Evolutionary conservation across 2,113 vertebrate species (phyloP), one percentile per base, ranked within the genome.

Genomic region (Psittacara wagleri): DNA sequence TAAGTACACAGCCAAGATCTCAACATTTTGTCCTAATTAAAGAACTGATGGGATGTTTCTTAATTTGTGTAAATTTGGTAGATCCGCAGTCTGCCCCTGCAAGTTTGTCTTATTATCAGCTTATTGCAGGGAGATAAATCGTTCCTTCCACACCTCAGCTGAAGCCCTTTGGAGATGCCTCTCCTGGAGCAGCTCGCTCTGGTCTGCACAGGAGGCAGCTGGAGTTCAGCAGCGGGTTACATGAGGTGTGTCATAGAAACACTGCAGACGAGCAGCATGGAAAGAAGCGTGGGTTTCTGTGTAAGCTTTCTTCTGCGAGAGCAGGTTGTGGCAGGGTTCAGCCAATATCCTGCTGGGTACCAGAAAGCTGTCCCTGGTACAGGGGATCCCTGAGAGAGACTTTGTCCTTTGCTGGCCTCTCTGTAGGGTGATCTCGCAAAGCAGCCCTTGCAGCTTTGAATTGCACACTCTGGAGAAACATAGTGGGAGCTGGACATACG

Each of bases 1-100:
- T 66, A 92, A 86, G 23, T 17, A 82, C 69, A 79, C n/a, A 84
- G 69, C 55, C 92, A 90, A 81, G 80, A 81, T 69, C 52, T 83
- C 44, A 72, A 48, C 29, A n/a, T 3, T 83, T 80, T 33, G 41
- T 33, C 35, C 6, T 15, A 64, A 92, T 75, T 88, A 86, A 95
- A 76, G 74, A 73, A 76, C 57, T 35, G 69, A 92, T 29, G 44
- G 33, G 14, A 84, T 62, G 37, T 54, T 90, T 82, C 83, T 79
- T 51, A 48, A 92, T 90, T 68, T 52, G 62, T 57, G 33, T 66
- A 88, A 75, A 88, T 73, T 78, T 64, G 39, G 17, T 48, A 90
- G 92, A 88, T 66, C 66, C 2, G 0, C 5, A 1, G 55, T 92
- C 85, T 75, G 75, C 8, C 51, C 31, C 85, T 74, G 33, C 39